A percentile compares a stretch with the other conserved stretches of the same genome.
Conservation (phyloP, 2,797 vertebrate species). For the Eremophila alpestris region DNA sequence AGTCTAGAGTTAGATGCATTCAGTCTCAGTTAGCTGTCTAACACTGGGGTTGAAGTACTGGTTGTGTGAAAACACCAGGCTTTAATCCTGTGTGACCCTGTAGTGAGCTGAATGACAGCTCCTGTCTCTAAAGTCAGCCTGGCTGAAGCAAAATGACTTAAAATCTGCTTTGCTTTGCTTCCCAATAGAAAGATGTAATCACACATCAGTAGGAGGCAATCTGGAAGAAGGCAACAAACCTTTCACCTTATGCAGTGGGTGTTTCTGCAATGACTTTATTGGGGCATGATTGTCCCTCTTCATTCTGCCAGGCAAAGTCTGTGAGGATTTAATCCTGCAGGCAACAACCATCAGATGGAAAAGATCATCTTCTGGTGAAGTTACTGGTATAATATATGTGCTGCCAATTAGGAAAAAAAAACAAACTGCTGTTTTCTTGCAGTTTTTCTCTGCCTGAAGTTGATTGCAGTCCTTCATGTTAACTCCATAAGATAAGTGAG, state of each 20-base stretch:
- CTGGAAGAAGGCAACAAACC: neutral
- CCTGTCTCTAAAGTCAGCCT: neutral
- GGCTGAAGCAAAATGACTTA: neutral
- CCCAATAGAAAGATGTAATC: neutral
- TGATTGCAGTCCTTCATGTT: neutral
- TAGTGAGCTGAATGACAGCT: neutral
- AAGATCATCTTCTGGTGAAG: slow-evolving; percentile 33
- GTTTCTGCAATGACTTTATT: slow-evolving; percentile 12
- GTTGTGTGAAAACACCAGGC: neutral
- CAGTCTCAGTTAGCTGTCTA: neutral
- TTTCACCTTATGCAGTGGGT: neutral
- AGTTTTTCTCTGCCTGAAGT: neutral
- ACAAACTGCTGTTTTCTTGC: neutral
- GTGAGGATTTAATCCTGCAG: slow-evolving; percentile 40
- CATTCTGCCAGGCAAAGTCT: neutral
- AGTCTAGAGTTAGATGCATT: neutral
- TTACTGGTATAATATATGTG: slow-evolving; percentile 43
- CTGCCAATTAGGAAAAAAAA: neutral
- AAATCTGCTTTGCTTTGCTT: neutral
- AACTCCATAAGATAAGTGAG: neutral
- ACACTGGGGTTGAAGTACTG: neutral
- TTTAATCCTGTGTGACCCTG: neutral
- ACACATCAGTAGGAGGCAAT: neutral
- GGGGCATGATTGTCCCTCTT: neutral
- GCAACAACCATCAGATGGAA: slow-evolving; percentile 21